A percentile compares a stretch with the other conserved stretches of the same genome.
These are phyloP conservation scores for Litocranius walleri DNA, from an alignment of 2,113 vertebrate genomes.

Conservation along the genomic window DNA sequence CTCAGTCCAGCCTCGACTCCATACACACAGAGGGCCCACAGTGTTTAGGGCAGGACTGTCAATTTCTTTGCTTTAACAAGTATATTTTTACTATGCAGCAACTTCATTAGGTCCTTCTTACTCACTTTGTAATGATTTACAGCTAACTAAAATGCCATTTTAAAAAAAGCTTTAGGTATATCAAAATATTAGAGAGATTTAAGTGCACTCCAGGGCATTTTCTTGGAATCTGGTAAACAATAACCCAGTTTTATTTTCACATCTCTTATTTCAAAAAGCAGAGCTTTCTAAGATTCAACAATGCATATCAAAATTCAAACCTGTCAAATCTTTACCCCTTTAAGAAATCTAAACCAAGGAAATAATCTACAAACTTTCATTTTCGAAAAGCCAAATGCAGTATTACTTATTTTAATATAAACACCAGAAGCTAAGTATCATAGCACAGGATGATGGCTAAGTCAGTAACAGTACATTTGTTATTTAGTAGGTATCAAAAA, in stretches of 20 bases:
- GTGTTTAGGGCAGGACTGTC: neutral
- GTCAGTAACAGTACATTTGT: neutral
- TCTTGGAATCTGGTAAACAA: slow-evolving; percentile 24
- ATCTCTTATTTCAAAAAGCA: neutral
- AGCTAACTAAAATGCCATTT: neutral
- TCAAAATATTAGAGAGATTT: neutral
- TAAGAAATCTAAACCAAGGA: neutral
- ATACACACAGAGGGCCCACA: neutral
- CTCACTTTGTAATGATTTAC: neutral
- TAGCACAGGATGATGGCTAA: neutral
- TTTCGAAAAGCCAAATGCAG: slow-evolving; percentile 19
- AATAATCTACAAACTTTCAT: neutral
- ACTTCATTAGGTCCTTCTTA: neutral
- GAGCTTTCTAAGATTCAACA: slow-evolving; percentile 7
- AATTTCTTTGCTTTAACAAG: neutral
- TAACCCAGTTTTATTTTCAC: slow-evolving; percentile 7
- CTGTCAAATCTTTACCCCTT: neutral
- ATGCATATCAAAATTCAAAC: slow-evolving; percentile 10
- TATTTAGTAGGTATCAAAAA: neutral
- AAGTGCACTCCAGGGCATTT: neutral
- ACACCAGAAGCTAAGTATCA: neutral
- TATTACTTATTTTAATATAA: slow-evolving; percentile 10
- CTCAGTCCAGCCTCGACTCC: too few relatives aligned
- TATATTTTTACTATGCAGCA: neutral
- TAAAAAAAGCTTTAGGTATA: neutral